Percentiles rank a stretch among this genome's conserved stretches.
phyloP scores from a whole-genome alignment of 2,113 vertebrate genomes.

The Channa argus region DNA sequence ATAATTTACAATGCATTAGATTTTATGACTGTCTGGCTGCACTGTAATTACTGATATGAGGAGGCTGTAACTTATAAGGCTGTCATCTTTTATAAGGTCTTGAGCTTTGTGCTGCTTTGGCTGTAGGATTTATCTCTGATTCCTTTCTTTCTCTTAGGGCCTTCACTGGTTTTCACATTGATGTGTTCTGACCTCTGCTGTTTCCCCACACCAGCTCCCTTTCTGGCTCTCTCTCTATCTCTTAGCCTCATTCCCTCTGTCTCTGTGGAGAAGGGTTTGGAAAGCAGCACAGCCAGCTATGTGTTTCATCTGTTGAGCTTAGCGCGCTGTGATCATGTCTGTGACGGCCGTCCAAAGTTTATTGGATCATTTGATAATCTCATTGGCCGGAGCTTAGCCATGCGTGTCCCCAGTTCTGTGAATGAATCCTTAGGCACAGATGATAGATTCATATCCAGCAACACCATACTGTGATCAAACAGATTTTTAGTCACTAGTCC shows the following conservation, averaged over 20 bases:
- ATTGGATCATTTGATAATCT: slow-evolving; percentile 71
- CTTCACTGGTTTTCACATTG: slow-evolving; percentile 44
- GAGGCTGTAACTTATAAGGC: slow-evolving; percentile 40
- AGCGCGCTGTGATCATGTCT: slow-evolving; percentile 29
- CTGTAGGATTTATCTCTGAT: slow-evolving; percentile 16
- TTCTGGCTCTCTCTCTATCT: slow-evolving; percentile 1
- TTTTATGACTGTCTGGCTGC: slow-evolving; percentile 21
- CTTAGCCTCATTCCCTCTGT: slow-evolving; percentile 2
- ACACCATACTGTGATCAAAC: slow-evolving; percentile 21
- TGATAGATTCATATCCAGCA: slow-evolving; percentile 36
- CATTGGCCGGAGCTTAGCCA: slow-evolving; percentile 44
- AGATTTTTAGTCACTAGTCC: background rate
- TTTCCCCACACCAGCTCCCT: background rate
- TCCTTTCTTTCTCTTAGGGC: slow-evolving; percentile 37
- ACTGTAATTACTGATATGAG: slow-evolving; percentile 39
- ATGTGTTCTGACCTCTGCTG: slow-evolving; percentile 56
- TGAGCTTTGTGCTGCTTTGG: background rate
- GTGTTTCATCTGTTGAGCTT: slow-evolving; percentile 46
- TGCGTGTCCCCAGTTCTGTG: slow-evolving; percentile 12
- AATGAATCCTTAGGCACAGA: slow-evolving; percentile 28
- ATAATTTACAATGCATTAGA: slow-evolving; percentile 41
- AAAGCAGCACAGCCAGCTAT: slow-evolving; percentile 5
- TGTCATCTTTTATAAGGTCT: slow-evolving; percentile 47
- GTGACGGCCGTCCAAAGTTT: slow-evolving; percentile 50
- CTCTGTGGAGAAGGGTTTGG: slow-evolving; percentile 30